Conservation (phyloP, 1,140 invertebrate species). For the Drosophila sulfurigaster region DNA sequence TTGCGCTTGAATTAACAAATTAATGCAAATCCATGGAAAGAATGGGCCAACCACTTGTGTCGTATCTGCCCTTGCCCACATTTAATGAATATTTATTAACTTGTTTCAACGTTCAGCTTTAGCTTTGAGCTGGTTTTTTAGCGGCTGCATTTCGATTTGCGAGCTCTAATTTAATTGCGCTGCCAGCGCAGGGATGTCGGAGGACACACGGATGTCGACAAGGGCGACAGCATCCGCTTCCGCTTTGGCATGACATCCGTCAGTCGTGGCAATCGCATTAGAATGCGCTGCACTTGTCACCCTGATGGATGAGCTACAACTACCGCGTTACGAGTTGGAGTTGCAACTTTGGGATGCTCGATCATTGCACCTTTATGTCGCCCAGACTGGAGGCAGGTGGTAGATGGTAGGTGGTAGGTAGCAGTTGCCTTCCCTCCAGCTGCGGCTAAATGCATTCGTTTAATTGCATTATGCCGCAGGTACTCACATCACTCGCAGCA, state of each 20-base stretch:
- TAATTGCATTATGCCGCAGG: slow-evolving; percentile 83
- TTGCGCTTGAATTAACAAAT: slow-evolving; percentile 83
- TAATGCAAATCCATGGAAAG: slow-evolving; percentile 69
- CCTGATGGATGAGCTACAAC: slow-evolving; percentile 61
- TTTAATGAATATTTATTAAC: slow-evolving; percentile 79
- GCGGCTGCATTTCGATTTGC: slow-evolving; percentile 66
- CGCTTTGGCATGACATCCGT: slow-evolving; percentile 63
- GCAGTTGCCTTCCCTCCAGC: slow-evolving; percentile 6
- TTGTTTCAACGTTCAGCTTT: slow-evolving; percentile 34
- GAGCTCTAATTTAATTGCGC: slow-evolving; percentile 75
- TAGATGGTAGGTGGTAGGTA: slow-evolving; percentile 29
- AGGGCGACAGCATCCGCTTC: slow-evolving; percentile 64
- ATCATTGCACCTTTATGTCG: slow-evolving; percentile 60
- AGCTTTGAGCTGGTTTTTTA: slow-evolving; percentile 17
- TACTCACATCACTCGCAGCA: slow-evolving; percentile 60
- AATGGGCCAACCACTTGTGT: slow-evolving; percentile 25
- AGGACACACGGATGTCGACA: slow-evolving; percentile 19
- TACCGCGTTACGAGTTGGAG: slow-evolving; percentile 6
- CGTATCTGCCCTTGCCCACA: slow-evolving; percentile 35
- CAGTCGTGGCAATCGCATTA: slow-evolving; percentile 78
- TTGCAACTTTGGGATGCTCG: slow-evolving; percentile 6
- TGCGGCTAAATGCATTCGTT: slow-evolving; percentile 70
- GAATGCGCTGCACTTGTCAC: slow-evolving; percentile 57
- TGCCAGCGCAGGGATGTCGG: slow-evolving; percentile 9
- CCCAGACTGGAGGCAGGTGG: neutral